Evolutionary conservation across 2,888 invertebrate genomes (phyloP), one percentile per base, ranked within the genome.

Genomic region (Amphipoea oculea): DNA sequence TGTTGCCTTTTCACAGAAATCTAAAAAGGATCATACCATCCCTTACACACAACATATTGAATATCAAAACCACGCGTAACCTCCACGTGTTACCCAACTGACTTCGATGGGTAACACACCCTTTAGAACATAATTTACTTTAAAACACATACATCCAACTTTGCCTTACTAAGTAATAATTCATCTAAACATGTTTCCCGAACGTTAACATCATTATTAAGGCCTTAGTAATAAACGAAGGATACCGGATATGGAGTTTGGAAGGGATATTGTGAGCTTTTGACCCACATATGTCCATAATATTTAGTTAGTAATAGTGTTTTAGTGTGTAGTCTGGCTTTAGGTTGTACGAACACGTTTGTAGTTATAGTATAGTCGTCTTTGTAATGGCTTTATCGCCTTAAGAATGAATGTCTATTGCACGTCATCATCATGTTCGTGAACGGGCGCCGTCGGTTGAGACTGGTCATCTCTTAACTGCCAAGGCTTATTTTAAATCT

Each of bases 91-190:
- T 71, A 60, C 77, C 57, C 12, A 78, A 60, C 36, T 36, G 36
- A 68, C 20, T 4, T 7, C n/a, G n/a, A 76, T n/a, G n/a, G n/a
- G 23, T 36, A 29, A 17, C 23, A 20, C n/a, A 14, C 29, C 51
- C 65, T 23, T 29, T 66, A 45, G 1, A 71, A 4, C n/a, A 51
- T 65, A 48, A 45, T 68, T 54, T 60, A 76, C 68, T 62, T 72
- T 68, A 68, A 69, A 86, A 76, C 62, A 81, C 54, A 76, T 67
- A 73, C 54, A 42, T n/a, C 36, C 23, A 79, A 79, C 48, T 69
- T 73, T 62, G 70, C 88, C 54, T 74, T 12, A 70, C 67, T 67
- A 67, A 80, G 88, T 85, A 88, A 88, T 86, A 89, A 89, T 88
- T 90, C 87, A 86, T 78, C 6, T 40, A 23, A 83, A 79, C 82